These are phyloP conservation scores for Caenorhabditis becei DNA, from an alignment of 2,888 invertebrate species.

Conservation along the genomic window DNA sequence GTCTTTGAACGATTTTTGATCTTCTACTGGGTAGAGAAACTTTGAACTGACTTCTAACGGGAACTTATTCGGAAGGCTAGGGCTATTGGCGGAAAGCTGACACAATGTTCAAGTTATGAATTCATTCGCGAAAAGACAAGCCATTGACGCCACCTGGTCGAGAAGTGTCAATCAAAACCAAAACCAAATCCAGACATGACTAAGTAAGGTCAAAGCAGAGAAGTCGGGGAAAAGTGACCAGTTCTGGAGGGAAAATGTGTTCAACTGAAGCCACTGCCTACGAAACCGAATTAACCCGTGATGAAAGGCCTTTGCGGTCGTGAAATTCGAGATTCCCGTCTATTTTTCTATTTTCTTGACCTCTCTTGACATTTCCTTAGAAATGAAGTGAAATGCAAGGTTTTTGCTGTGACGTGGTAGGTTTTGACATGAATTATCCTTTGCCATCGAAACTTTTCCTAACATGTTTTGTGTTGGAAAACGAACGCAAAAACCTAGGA, in stretches of 20 bases:
- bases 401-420: conserved; percentile 33
- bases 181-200: conserved; percentile 2
- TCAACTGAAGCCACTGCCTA: not conserved
- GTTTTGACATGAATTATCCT: not conserved
- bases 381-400: conserved; percentile 1
- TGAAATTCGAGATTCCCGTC: conserved; percentile 40
- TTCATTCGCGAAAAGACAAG: conserved; percentile 8
- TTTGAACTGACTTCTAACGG: not conserved
- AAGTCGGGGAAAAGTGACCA: not conserved
- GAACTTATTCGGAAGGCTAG: not conserved
- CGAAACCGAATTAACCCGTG: conserved; percentile 31
- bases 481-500: no score
- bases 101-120: conserved; percentile 51
- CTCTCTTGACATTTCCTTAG: conserved; percentile 32
- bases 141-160: conserved; percentile 20
- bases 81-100: not conserved
- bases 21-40: not conserved
- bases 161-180: conserved; percentile 28
- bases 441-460: conserved; percentile 4
- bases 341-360: conserved; percentile 16
- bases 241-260: conserved; percentile 5
- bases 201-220: conserved; percentile 16
- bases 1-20: not conserved
- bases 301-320: conserved; percentile 8
- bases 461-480: no score